A percentile compares a stretch with the other conserved stretches of the same genome.
These are phyloP conservation scores for Sebastes umbrosus DNA, from an alignment of 2,797 vertebrate genomes.

Conservation along the genomic window DNA sequence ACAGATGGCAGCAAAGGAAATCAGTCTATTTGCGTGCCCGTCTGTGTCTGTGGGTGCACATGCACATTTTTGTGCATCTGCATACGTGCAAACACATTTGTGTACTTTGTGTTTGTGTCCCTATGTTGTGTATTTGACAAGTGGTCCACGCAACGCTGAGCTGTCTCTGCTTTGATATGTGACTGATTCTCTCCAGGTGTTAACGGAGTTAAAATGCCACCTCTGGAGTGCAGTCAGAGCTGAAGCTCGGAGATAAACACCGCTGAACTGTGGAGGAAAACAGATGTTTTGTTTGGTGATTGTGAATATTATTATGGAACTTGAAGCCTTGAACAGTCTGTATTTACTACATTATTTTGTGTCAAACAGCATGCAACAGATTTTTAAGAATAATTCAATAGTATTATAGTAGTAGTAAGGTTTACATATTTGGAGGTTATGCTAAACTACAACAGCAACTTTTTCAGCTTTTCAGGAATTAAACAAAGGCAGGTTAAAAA, in stretches of 20 bases:
- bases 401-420: neutral
- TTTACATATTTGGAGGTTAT: neutral
- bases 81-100: neutral
- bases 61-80: conserved; percentile 6
- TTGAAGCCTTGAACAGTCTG: neutral
- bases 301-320: conserved; percentile 7
- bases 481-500: conserved; percentile 33
- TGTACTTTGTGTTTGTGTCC: neutral
- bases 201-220: conserved; percentile 20
- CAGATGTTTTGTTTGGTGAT: conserved; percentile 33
- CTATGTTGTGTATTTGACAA: neutral
- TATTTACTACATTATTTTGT: neutral
- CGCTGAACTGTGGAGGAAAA: conserved; percentile 6
- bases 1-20: conserved; percentile 63
- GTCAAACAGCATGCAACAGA: neutral
- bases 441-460: neutral
- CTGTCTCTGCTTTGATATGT: conserved; percentile 31
- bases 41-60: neutral
- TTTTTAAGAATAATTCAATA: neutral
- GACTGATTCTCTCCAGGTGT: conserved; percentile 17
- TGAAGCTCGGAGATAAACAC: conserved; percentile 28
- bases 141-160: neutral
- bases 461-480: conserved; percentile 30
- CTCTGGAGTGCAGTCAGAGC: conserved; percentile 14
- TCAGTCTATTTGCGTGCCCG: conserved; percentile 10